Evolutionary conservation across 1,140 invertebrate species (phyloP), one percentile per base, ranked within the genome.

Genomic region (Macrobrachium rosenbergii): DNA sequence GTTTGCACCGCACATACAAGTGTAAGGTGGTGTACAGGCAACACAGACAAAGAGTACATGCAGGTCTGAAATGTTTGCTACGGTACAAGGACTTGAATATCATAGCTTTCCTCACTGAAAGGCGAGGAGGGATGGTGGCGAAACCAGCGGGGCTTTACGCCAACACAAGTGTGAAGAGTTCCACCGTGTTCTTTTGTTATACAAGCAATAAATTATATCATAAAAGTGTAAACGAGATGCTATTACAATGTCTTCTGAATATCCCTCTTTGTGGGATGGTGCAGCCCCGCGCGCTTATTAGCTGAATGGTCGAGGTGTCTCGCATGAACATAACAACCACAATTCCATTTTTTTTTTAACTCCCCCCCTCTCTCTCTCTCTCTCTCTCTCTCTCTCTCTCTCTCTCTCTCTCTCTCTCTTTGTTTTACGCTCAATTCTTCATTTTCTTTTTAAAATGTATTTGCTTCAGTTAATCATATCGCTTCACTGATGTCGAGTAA

Each of bases 151-250:
- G 52, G 52, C 52, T 8, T 52, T 52, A 52, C 52, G 52, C 52
- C 52, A 52, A 52, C 52, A 52, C 52, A 52, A 52, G 52, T 52
- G 52, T 52, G 52, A 52, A 52, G 52, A 52, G 52, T 52, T 52
- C 72, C 69, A 62, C 37, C 64, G 28, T 28, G 67, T 59, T 64
- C 85, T 81, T 80, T 82, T 87, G 85, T 87, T 87, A 82, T 87
- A 87, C 85, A 87, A 87, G 85, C 85, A 87, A 87, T 87, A 87
- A 87, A 87, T 87, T 87, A 72, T 87, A 87, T 81, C 85, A 81
- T 87, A 87, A 87, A 81, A 78, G 79, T 64, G 85, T 81, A 81
- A 87, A 87, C 78, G 85, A 82, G 85, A 73, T 82, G 79, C 85
- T 79, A 87, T 81, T 87, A 87, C 79, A 52, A n/a, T 87, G 85